Evolutionary conservation across 1,140 invertebrate genomes (phyloP).

Genomic region (Epicauta chinensis): DNA sequence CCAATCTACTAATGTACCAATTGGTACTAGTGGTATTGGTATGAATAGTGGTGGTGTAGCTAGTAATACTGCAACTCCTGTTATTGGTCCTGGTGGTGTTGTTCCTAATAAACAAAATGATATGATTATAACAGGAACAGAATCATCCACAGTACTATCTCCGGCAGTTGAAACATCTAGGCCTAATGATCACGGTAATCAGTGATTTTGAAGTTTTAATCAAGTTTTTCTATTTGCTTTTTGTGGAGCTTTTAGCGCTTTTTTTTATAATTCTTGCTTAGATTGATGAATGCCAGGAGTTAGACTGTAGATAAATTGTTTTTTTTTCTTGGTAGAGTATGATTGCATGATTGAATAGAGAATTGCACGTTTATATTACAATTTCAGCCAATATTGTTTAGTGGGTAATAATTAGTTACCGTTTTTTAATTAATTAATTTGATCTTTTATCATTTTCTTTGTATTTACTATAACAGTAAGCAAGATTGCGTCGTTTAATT

Average conservation of each 20-base stretch:
- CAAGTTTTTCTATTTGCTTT: slow-evolving; percentile 3
- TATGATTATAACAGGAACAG: slow-evolving; percentile 56
- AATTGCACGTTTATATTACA: too few relatives aligned
- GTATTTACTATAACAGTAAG: too few relatives aligned
- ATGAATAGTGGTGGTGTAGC: slow-evolving; percentile 47
- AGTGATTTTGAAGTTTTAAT: slow-evolving; percentile 32
- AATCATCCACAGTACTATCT: slow-evolving; percentile 33
- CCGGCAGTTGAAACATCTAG: slow-evolving; percentile 33
- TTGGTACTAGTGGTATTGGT: slow-evolving; percentile 41
- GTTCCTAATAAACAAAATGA: slow-evolving; percentile 60
- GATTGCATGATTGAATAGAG: neutral
- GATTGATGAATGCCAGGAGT: neutral
- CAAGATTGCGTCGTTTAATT: too few relatives aligned
- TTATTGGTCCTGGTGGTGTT: neutral
- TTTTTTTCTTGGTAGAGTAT: slow-evolving; percentile 1
- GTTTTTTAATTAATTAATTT: too few relatives aligned
- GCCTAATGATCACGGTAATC: slow-evolving; percentile 45
- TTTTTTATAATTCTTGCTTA: slow-evolving; percentile 18
- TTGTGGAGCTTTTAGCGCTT: slow-evolving; percentile 2
- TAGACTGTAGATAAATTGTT: slow-evolving; percentile 5
- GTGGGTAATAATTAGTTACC: too few relatives aligned
- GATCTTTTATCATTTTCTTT: too few relatives aligned
- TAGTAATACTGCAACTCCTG: slow-evolving; percentile 32
- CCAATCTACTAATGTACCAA: too few relatives aligned
- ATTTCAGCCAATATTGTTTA: too few relatives aligned